Conservation (phyloP, 2,888 invertebrate species). For the Pseudeuparius sepicola region DNA sequence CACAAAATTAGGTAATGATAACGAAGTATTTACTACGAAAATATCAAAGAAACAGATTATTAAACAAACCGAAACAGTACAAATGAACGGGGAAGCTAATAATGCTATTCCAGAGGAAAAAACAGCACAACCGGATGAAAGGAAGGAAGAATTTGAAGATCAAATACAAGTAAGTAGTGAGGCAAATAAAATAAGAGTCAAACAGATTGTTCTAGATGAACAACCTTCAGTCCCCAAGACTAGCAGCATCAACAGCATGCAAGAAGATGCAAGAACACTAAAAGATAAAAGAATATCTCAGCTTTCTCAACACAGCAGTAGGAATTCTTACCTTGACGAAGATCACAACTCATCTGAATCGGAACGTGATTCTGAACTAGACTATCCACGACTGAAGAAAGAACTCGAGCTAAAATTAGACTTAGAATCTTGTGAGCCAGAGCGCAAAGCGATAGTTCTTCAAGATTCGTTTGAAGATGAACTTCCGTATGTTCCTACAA, state of each 20-base stretch:
- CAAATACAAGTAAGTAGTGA: conserved; percentile 12
- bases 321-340: conserved; percentile 34
- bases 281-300: conserved; percentile 21
- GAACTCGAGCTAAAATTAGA: conserved; percentile 36
- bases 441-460: conserved; percentile 65
- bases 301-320: conserved; percentile 20
- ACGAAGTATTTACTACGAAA: conserved; percentile 53
- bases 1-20: conserved; percentile 57
- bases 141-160: conserved; percentile 10
- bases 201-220: conserved; percentile 3
- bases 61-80: conserved; percentile 5
- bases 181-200: no score
- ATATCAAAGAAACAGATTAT: conserved; percentile 29
- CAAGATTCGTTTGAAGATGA: conserved; percentile 78
- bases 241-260: no score
- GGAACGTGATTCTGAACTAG: conserved; percentile 57
- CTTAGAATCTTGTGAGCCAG: conserved; percentile 51
- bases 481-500: conserved; percentile 83
- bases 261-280: conserved; percentile 5
- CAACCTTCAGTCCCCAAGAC: conserved; percentile 5
- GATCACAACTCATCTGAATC: conserved; percentile 56
- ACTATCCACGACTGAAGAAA: conserved; percentile 33
- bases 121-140: conserved; percentile 5
- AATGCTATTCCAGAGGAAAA: background rate
- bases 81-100: conserved; percentile 15